phyloP scores from a whole-genome alignment of 2,888 invertebrate species.

The Melipona beecheii region DNA sequence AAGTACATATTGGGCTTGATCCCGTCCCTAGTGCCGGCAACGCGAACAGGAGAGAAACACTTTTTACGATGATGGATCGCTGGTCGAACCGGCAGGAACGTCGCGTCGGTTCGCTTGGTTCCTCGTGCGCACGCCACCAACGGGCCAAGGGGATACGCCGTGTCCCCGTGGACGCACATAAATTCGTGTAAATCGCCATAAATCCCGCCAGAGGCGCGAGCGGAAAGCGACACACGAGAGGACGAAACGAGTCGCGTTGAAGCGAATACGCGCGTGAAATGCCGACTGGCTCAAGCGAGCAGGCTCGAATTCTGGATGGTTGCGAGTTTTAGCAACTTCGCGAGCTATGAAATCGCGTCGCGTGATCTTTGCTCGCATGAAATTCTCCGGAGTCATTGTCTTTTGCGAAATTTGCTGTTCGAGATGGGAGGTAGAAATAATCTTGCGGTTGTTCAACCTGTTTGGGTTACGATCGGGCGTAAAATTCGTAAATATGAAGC shows the following conservation, averaged over 20 bases:
- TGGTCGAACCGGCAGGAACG: conserved; percentile 70
- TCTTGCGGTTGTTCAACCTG: neutral
- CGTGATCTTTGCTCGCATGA: neutral
- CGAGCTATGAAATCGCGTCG: neutral
- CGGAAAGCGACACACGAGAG: conserved; percentile 70
- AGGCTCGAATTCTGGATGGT: conserved; percentile 34
- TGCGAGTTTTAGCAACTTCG: neutral
- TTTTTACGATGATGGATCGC: conserved; percentile 78
- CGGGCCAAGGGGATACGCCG: conserved; percentile 36
- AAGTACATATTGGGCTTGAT: conserved; percentile 18
- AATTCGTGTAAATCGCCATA: conserved; percentile 78
- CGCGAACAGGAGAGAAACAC: conserved; percentile 60
- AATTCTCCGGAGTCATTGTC: conserved; percentile 11
- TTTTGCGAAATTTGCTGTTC: neutral
- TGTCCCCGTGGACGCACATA: conserved; percentile 73
- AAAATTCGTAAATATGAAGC: neutral
- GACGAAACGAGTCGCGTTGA: conserved; percentile 66
- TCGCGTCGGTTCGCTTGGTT: conserved; percentile 64
- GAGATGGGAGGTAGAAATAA: neutral
- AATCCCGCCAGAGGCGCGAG: conserved; percentile 76
- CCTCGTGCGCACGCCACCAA: conserved; percentile 25
- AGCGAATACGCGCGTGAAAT: neutral
- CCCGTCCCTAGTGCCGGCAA: conserved; percentile 50
- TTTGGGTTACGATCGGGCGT: neutral
- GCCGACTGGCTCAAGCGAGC: conserved; percentile 11